Conservation (phyloP, 2,888 invertebrate genomes). For the Scrobipalpa costella region DNA sequence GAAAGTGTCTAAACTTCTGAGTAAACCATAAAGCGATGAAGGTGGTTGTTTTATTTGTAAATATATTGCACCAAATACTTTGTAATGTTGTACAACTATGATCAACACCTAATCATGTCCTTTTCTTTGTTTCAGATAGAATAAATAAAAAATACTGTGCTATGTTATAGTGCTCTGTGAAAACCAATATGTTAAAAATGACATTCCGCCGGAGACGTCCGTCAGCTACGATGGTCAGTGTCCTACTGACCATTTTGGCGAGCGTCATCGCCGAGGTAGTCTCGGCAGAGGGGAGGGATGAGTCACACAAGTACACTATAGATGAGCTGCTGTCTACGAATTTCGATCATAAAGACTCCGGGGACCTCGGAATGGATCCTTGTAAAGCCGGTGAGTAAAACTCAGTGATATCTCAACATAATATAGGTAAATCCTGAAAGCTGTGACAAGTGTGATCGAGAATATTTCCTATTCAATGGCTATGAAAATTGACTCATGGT, state of each 20-base stretch:
- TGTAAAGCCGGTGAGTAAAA: constrained; percentile 90
- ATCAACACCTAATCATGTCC: background rate
- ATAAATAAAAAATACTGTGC: constrained; percentile 38
- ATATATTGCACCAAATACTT: too few relatives aligned
- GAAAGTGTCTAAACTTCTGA: too few relatives aligned
- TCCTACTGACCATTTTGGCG: constrained; percentile 55
- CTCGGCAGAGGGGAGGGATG: constrained; percentile 58
- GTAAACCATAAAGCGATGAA: too few relatives aligned
- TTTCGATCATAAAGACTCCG: constrained; percentile 85
- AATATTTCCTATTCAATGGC: too few relatives aligned
- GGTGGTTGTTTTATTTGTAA: too few relatives aligned
- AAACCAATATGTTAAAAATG: constrained; percentile 51
- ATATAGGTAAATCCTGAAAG: background rate
- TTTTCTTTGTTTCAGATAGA: constrained; percentile 63
- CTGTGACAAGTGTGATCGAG: too few relatives aligned
- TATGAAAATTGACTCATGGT: too few relatives aligned
- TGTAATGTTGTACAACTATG: too few relatives aligned
- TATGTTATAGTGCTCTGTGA: constrained; percentile 58
- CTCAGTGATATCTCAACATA: background rate
- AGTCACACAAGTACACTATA: constrained; percentile 81
- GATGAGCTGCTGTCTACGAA: constrained; percentile 84
- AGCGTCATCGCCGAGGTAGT: constrained; percentile 48
- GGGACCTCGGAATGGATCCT: constrained; percentile 90
- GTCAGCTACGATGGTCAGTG: constrained; percentile 48
- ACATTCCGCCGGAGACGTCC: constrained; percentile 54